Evolutionary conservation across 2,888 invertebrate species (phyloP).

Genomic region (Plutella xylostella): DNA sequence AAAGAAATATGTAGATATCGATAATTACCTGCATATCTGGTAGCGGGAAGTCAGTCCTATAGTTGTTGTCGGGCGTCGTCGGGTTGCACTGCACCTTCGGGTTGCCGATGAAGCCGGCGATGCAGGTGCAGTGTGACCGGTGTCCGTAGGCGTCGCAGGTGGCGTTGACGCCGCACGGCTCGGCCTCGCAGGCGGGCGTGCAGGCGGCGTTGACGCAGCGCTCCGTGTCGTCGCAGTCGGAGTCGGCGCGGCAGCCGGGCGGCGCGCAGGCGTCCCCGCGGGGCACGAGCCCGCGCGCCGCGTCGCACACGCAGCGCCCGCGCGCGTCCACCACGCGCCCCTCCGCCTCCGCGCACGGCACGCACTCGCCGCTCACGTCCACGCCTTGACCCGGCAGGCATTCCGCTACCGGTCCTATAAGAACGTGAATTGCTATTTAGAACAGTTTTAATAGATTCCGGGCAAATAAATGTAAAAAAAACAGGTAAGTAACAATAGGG

Average conservation of each 20-base stretch:
- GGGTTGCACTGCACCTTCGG: slow-evolving; percentile 79
- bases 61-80: slow-evolving; percentile 43
- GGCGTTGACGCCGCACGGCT: slow-evolving; percentile 81
- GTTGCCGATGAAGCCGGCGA: slow-evolving; percentile 81
- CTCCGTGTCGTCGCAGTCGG: slow-evolving; percentile 81
- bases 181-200: slow-evolving; percentile 81
- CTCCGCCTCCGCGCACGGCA: slow-evolving; percentile 76
- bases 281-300: slow-evolving; percentile 81
- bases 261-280: slow-evolving; percentile 85
- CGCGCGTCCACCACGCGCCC: slow-evolving; percentile 81
- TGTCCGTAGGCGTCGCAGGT: slow-evolving; percentile 83
- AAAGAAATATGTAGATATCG: too few relatives aligned
- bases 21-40: slow-evolving; percentile 77
- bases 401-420: slow-evolving; percentile 66
- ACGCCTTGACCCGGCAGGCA: slow-evolving; percentile 84
- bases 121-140: slow-evolving; percentile 81
- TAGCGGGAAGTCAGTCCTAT: slow-evolving; percentile 84
- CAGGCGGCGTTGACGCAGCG: slow-evolving; percentile 84
- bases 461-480: not conserved
- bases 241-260: slow-evolving; percentile 77
- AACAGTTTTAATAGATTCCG: not conserved
- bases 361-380: slow-evolving; percentile 81
- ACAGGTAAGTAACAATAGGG: too few relatives aligned
- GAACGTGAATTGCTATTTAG: not conserved
- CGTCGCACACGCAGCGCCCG: slow-evolving; percentile 85